phyloP scores from a whole-genome alignment of 1,140 invertebrate genomes.

The Euschistus heros region DNA sequence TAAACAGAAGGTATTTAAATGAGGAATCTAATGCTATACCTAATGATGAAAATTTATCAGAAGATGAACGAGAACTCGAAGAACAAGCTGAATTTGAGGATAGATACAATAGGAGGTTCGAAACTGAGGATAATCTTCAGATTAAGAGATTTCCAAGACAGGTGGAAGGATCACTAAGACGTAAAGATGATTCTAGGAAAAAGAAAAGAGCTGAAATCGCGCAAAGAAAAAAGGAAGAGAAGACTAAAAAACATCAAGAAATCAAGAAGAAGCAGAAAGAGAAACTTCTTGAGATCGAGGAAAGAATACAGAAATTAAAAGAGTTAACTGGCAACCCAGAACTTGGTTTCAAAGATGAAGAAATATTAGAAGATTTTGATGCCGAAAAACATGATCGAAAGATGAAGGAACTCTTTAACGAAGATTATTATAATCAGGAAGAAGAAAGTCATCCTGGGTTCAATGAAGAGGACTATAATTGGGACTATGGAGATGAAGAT shows the following conservation, averaged over 20 bases:
- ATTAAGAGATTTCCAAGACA: slow-evolving; percentile 84
- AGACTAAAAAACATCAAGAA: slow-evolving; percentile 71
- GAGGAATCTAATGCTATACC: not conserved
- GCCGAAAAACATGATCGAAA: slow-evolving; percentile 74
- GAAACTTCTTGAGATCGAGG: slow-evolving; percentile 81
- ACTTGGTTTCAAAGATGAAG: slow-evolving; percentile 41
- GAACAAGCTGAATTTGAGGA: slow-evolving; percentile 85
- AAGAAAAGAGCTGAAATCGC: slow-evolving; percentile 64
- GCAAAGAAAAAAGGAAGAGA: slow-evolving; percentile 70
- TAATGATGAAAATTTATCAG: slow-evolving; percentile 42
- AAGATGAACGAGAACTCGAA: slow-evolving; percentile 58
- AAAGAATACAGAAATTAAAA: slow-evolving; percentile 78
- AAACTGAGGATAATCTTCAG: slow-evolving; percentile 36
- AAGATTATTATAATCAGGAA: slow-evolving; percentile 62
- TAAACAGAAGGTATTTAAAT: slow-evolving; percentile 63
- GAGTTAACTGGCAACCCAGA: slow-evolving; percentile 78
- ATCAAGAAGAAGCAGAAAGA: slow-evolving; percentile 74
- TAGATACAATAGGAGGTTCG: slow-evolving; percentile 92
- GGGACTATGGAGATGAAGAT: slow-evolving; percentile 10
- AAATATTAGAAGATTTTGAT: slow-evolving; percentile 85
- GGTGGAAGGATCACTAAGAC: slow-evolving; percentile 69
- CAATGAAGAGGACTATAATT: slow-evolving; percentile 10
- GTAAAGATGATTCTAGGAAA: slow-evolving; percentile 65
- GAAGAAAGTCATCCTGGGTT: slow-evolving; percentile 21
- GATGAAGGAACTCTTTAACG: slow-evolving; percentile 79